Evolutionary conservation across 2,888 invertebrate genomes (phyloP), one percentile per base, ranked within the genome.

Genomic region (Glaucopsyche alexis): DNA sequence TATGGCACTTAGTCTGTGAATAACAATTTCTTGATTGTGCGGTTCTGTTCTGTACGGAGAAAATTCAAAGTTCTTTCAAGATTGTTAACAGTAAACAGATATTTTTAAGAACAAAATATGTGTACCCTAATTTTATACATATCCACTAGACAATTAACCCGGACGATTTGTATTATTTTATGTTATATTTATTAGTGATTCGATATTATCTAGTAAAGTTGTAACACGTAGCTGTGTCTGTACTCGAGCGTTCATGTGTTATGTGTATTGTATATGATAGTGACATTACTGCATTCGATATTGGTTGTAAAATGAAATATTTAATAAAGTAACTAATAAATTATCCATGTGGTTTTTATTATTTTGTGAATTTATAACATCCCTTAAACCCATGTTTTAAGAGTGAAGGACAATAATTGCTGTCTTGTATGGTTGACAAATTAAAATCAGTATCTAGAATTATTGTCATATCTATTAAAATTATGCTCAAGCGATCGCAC

Each of bases 291-390:
- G 87, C 89, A 88, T 91, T 89, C 87, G 85, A 87, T 88, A 89
- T 85, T 88, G 91, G 91, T 91, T 92, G 90, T 91, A 91, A 89
- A 91, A 88, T 91, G 85, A 89, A 90, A 89, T 90, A 90, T 91
- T 86, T 89, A 92, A 92, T 91, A 92, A 92, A 92, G 90, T 91
- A 91, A 91, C 88, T 84, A 72, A 70, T 75, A 75, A 77, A 74
- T 71, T 75, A 71, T n/a, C 14, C 47, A 49, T 11, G 64, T 73
- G 45, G 69, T 74, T 50, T 60, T 70, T 71, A 71, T 72, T 72
- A 71, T 7, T 4, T 67, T 50, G 14, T 6, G 55, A 19, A 55
- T 55, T 8, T 4, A 29, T 29, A 29, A 29, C 29, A 42, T 42
- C 8, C 42, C 42, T 42, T 6, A 42, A 42, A 42, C 42, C 7